Evolutionary conservation across 1,140 invertebrate species (phyloP), one percentile per base, ranked within the genome.

Genomic region (Cydia strobilella): DNA sequence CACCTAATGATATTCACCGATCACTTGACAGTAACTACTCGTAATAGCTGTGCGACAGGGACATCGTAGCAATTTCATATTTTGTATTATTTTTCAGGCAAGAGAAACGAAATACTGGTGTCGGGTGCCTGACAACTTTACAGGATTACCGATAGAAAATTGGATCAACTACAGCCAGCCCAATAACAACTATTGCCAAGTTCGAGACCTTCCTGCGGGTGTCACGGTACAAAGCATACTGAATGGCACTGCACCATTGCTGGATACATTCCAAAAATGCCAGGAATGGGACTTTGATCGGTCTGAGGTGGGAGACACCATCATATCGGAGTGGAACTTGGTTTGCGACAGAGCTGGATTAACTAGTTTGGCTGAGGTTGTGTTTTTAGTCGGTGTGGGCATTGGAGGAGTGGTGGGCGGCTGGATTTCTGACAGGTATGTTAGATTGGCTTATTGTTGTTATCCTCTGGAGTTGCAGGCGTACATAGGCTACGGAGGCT

Each of bases 371-470:
- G 94, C 95, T 12, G 95, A 96, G 90, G 95, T 96, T 88, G 94
- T 95, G 83, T 96, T 96, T 85, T 86, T 96, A 25, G 87, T 94
- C 42, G 96, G 96, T 42, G 95, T 96, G 3, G 95, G 95, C 71
- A 86, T 95, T 72, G 96, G 96, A 76, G 95, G 95, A 51, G 94
- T 96, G 10, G 93, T 96, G 2, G 95, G 95, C 51, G 95, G 96
- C 23, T 94, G 95, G 82, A 93, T 96, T 65, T 96, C 96, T n/a
- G 96, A 96, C 86, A 95, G 94, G 91, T 93, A 83, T 85, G 86
- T 76, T 59, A 13, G 51, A 72, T 54, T 73, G 20, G 65, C 69
- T 6, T 35, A 69, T 13, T 63, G n/a, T 18, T 54, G n/a, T 18
- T 54, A n/a, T n/a, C n/a, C n/a, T n/a, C n/a, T n/a, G n/a, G n/a